These are phyloP conservation scores for Teleogryllus oceanicus DNA, from an alignment of 2,888 invertebrate genomes.

Conservation along the genomic window DNA sequence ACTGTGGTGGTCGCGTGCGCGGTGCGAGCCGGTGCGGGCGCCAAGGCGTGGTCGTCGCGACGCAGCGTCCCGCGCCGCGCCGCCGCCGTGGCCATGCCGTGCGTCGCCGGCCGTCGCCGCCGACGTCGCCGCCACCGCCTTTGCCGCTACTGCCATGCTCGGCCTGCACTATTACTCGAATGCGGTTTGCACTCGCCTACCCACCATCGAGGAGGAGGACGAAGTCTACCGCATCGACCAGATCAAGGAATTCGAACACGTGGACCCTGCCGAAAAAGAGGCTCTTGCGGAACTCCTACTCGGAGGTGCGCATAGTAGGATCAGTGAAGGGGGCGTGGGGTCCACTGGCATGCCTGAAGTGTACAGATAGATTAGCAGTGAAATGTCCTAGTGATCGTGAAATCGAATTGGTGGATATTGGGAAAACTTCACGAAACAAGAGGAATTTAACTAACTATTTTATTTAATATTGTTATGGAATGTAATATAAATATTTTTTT, in stretches of 20 bases:
- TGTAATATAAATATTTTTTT: too few species aligned
- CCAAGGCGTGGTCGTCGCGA: not conserved
- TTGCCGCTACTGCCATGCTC: conserved; percentile 55
- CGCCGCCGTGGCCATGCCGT: not conserved
- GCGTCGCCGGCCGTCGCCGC: not conserved
- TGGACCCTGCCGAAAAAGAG: conserved; percentile 73
- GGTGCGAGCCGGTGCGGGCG: too few species aligned
- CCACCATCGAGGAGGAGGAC: conserved; percentile 52
- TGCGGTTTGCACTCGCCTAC: conserved; percentile 61
- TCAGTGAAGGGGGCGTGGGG: too few species aligned
- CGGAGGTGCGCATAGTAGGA: conserved; percentile 51
- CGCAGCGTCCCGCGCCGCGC: not conserved
- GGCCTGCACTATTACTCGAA: conserved; percentile 81
- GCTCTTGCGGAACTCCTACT: conserved; percentile 69
- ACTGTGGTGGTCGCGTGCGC: too few species aligned
- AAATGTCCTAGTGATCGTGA: too few species aligned
- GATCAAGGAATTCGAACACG: conserved; percentile 82
- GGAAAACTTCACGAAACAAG: too few species aligned
- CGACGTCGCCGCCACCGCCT: not conserved
- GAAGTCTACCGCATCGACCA: conserved; percentile 75
- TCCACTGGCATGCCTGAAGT: too few species aligned
- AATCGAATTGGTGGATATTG: too few species aligned
- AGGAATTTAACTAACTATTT: too few species aligned
- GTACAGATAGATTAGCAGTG: too few species aligned
- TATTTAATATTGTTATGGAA: too few species aligned